Conservation (phyloP, 2,888 invertebrate genomes). For the Cephalotes varians region DNA sequence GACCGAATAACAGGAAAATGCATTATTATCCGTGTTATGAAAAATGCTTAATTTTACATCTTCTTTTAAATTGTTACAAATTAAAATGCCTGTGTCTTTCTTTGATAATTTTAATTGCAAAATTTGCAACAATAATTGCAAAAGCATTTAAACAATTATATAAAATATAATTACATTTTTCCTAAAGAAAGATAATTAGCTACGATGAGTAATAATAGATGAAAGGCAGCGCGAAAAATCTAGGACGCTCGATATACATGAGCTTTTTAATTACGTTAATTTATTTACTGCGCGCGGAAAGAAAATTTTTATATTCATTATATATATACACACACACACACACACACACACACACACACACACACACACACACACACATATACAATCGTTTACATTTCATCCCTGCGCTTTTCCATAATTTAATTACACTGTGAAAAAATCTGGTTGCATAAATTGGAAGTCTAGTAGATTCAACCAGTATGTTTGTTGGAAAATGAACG, state of each 20-base stretch:
- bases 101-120: conserved; percentile 19
- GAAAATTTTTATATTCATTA: not conserved
- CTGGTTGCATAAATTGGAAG: not conserved
- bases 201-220: not conserved
- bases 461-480: not conserved
- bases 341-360: too few species aligned
- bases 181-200: not conserved
- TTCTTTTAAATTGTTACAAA: not conserved
- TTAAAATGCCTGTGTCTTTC: not conserved
- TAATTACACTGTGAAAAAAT: conserved; percentile 14
- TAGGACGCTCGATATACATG: not conserved
- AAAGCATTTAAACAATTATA: not conserved
- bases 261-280: conserved; percentile 34
- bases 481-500: not conserved
- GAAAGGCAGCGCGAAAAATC: not conserved
- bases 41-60: not conserved
- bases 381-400: not conserved
- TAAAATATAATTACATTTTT: conserved; percentile 18
- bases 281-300: not conserved
- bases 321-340: not conserved
- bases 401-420: conserved; percentile 1
- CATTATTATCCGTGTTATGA: not conserved
- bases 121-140: not conserved
- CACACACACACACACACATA: too few species aligned
- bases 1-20: not conserved